Base-by-base conservation (phyloP, 2,888 invertebrate species). In the Pinctada fucata region DNA sequence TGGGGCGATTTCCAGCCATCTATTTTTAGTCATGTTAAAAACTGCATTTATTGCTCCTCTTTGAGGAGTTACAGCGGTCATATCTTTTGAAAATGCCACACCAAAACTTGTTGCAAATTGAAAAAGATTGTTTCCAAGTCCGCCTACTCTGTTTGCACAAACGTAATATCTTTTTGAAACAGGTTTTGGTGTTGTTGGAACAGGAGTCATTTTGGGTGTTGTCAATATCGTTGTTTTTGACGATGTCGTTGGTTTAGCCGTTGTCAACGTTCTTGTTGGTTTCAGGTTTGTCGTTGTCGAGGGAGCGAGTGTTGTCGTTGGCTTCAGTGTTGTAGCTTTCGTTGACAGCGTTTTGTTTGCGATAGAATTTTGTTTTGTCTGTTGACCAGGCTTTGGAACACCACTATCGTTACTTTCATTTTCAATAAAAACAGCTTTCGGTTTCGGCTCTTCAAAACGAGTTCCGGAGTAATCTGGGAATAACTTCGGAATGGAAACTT, bases 41-140 rank as follows among this genome's bases (percentile, higher is more conserved):
- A 74, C 66, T 13, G 50, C 16, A 16, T 74, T 66, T 3, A 74
- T 51, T 5, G 50, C 31, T 10, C 51, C 66, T 3, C 10, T 49
- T 13, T 66, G 49, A 16, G 48, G 6, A 50, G 66, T 66, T 5
- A 74, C 74, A 3, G 65, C 49, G 3, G 16, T 49, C 74, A 74
- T 74, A 8, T 66, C 49, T 50, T 74, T 74, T 8, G 47, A 49
- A 50, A 50, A 65, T 3, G 74, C 74, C 2, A 65, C 48, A 8
- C 74, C 74, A 66, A 66, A 74, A 5, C 74, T 63, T 45, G 74
- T 45, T 3, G 74, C 74, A 66, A 74, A 74, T 51, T 74, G 63
- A 66, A 74, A 74, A 45, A 74, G n/a, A n/a, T 74, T 65, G 66
- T 74, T 74, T 16, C 74, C 74, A 16, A 74, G 16, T 6, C 74